Evolutionary conservation across 2,113 vertebrate species (phyloP), one percentile per base, ranked within the genome.

Genomic region (Cheilinus undulatus): DNA sequence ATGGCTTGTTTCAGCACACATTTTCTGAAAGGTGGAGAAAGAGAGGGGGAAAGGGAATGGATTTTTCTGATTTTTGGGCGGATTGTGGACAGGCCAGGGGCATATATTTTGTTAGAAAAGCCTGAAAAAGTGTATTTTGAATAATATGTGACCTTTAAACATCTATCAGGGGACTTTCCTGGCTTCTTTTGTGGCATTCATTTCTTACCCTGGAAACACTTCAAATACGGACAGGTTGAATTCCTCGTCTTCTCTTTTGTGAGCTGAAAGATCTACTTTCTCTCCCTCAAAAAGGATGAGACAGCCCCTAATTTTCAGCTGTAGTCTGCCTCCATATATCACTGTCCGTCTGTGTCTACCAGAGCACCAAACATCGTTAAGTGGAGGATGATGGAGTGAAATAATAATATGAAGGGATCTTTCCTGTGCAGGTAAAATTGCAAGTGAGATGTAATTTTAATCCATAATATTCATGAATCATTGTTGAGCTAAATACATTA

Each of bases 361-460:
- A 53, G 38, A 27, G 24, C 14, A 8, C 20, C 20, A 22, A 57
- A 32, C 34, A 69, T 27, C 30, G 23, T 58, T 34, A 57, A 27
- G 22, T 27, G 23, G 34, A 51, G 22, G 20, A 66, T 20, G 53
- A 53, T 60, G 66, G 22, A 36, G 45, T 28, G 23, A 42, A 53
- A 48, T 24, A 71, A 56, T n/a, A 11, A 40, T 26, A 40, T 38
- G 22, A 17, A 24, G 22, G n/a, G 23, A 30, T 53, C 23, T 20
- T 50, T 52, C 38, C 14, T 36, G 14, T 23, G 9, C 23, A 10
- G 14, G 14, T 23, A 19, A 61, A 54, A 60, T 36, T 22, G 11
- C 1, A 48, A 61, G 13, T 40, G 48, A 61, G 27, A 24, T 5
- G 49, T 20, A 4, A 36, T 19, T 63, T 50, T 34, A 49, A 3